A percentile compares a stretch with the other conserved stretches of the same genome.
phyloP scores from a whole-genome alignment of 2,888 invertebrate species.

The Teinopalpus imperialis region DNA sequence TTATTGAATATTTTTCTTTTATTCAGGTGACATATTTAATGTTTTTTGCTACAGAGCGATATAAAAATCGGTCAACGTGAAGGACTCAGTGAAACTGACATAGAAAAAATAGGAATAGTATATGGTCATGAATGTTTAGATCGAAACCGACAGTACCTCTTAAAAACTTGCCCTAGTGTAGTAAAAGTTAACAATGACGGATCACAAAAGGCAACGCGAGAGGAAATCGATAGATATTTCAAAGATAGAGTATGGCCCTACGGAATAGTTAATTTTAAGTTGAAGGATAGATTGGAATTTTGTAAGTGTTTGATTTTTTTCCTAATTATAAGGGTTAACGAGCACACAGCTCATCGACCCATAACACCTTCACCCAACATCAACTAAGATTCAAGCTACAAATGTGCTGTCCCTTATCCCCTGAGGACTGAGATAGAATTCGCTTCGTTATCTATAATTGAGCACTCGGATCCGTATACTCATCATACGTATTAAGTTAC shows the following conservation, averaged over 20 bases:
- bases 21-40: no score
- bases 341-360: no score
- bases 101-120: conserved; percentile 56
- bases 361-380: no score
- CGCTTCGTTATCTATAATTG: no score
- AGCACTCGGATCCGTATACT: no score
- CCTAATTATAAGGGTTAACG: no score
- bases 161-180: conserved; percentile 64
- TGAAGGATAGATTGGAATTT: conserved; percentile 56
- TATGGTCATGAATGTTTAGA: conserved; percentile 59
- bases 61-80: conserved; percentile 65
- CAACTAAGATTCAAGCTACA: no score
- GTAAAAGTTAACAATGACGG: conserved; percentile 35
- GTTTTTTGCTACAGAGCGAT: conserved; percentile 32
- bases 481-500: no score
- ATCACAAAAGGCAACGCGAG: conserved; percentile 28
- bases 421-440: no score
- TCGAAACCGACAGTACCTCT: conserved; percentile 59
- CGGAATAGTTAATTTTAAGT: conserved; percentile 56
- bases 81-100: conserved; percentile 59
- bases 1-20: no score
- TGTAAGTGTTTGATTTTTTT: conserved; percentile 52
- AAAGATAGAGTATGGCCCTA: conserved; percentile 56
- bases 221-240: conserved; percentile 56
- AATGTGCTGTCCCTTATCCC: no score